phyloP scores from a whole-genome alignment of 1,140 invertebrate species.

The Berghia stephanieae region DNA sequence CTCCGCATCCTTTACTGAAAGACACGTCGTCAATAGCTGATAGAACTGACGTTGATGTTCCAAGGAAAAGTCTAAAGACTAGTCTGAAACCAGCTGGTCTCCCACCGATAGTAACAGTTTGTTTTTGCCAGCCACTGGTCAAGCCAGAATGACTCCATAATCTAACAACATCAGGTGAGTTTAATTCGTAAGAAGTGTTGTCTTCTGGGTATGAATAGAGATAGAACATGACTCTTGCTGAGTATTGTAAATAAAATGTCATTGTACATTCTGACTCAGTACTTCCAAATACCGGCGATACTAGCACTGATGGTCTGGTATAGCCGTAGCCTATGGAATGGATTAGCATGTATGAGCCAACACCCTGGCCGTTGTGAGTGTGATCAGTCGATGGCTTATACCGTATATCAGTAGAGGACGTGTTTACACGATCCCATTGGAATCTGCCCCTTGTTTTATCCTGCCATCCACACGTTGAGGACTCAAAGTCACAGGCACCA shows the following conservation, averaged over 20 bases:
- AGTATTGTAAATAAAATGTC: constrained; percentile 32
- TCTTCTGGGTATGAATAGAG: constrained; percentile 24
- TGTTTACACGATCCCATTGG: constrained; percentile 55
- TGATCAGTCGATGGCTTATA: constrained; percentile 56
- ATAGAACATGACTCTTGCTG: background rate
- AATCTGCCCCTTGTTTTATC: constrained; percentile 50
- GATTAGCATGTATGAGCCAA: constrained; percentile 59
- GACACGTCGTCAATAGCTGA: constrained; percentile 80
- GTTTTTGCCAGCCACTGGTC: background rate
- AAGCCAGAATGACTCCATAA: background rate
- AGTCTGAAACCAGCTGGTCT: constrained; percentile 22
- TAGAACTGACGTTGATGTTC: constrained; percentile 73
- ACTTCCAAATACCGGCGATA: constrained; percentile 36
- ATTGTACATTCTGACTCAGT: constrained; percentile 37
- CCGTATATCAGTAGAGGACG: constrained; percentile 42
- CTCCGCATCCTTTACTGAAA: constrained; percentile 60
- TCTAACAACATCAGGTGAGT: background rate
- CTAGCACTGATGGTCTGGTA: constrained; percentile 43
- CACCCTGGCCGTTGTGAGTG: constrained; percentile 41
- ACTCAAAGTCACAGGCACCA: constrained; percentile 58
- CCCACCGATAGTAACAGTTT: constrained; percentile 21
- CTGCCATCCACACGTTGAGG: constrained; percentile 53
- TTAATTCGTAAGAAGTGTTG: constrained; percentile 11
- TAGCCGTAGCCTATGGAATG: constrained; percentile 45
- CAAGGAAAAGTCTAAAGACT: constrained; percentile 2